A percentile compares a stretch with the other conserved stretches of the same genome.
Conservation (phyloP, 2,113 vertebrate genomes). For the Triplophysa siluroides region DNA sequence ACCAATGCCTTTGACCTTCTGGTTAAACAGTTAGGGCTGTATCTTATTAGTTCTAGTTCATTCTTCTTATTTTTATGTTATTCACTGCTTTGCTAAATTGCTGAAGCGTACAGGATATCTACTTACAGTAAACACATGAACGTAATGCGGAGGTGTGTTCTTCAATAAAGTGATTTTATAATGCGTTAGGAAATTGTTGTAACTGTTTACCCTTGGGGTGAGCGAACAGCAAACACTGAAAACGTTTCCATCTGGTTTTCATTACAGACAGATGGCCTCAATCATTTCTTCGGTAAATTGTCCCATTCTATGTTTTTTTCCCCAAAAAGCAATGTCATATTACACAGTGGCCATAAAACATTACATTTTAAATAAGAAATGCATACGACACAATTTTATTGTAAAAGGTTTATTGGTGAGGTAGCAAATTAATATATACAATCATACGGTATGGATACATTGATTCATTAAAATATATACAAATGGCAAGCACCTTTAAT, state of each 20-base stretch:
- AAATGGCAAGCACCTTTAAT: background rate
- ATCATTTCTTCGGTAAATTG: background rate
- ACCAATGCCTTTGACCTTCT: background rate
- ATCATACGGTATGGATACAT: constrained; percentile 6
- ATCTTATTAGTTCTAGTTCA: background rate
- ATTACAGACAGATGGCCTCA: constrained; percentile 33
- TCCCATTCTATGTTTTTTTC: background rate
- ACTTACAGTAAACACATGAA: background rate
- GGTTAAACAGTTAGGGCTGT: background rate
- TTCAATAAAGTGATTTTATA: constrained; percentile 19
- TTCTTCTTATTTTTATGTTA: background rate
- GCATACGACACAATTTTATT: constrained; percentile 14
- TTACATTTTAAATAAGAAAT: background rate
- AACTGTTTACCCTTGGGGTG: constrained; percentile 8
- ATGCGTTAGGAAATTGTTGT: constrained; percentile 14
- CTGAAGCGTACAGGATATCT: background rate
- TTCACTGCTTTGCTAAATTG: constrained; percentile 7
- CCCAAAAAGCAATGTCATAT: background rate
- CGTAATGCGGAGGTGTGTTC: background rate
- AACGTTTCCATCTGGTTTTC: constrained; percentile 29
- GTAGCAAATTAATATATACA: constrained; percentile 18
- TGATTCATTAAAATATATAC: background rate
- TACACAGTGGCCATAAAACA: background rate
- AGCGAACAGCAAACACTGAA: constrained; percentile 31
- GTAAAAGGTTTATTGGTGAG: background rate